These are phyloP conservation scores for Cheilosia scutellata DNA, from an alignment of 2,888 invertebrate genomes.

Conservation along the genomic window DNA sequence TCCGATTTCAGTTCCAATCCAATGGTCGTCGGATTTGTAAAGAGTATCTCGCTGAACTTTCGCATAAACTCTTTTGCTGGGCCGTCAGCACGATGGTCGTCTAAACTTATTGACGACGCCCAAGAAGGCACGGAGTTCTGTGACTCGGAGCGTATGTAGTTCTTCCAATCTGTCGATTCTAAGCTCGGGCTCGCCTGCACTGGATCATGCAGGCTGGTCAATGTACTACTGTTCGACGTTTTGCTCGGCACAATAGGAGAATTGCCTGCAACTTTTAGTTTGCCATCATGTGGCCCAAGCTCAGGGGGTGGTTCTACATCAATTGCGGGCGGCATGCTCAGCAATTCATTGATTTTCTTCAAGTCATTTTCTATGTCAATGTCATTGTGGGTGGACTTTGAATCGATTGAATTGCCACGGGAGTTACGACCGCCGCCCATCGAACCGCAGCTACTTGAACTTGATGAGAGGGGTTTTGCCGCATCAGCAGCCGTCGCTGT, in stretches of 20 bases:
- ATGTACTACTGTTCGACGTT: constrained; percentile 85
- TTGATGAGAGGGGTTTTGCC: constrained; percentile 78
- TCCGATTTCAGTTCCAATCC: constrained; percentile 88
- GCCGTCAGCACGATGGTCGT: constrained; percentile 86
- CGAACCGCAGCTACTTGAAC: constrained; percentile 77
- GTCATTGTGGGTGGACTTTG: constrained; percentile 81
- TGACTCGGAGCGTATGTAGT: constrained; percentile 85
- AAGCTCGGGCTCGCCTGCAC: constrained; percentile 86
- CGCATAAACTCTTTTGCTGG: constrained; percentile 88
- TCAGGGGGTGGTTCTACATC: constrained; percentile 82
- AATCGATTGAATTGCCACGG: constrained; percentile 82
- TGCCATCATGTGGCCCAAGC: constrained; percentile 68
- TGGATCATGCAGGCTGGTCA: constrained; percentile 85
- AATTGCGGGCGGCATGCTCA: constrained; percentile 80
- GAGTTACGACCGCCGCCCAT: constrained; percentile 80
- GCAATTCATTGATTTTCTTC: constrained; percentile 79
- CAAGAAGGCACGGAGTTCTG: constrained; percentile 87
- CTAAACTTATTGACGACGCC: constrained; percentile 87
- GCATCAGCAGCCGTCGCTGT: constrained; percentile 68
- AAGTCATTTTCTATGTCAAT: constrained; percentile 82
- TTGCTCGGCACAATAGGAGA: constrained; percentile 79
- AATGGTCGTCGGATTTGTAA: constrained; percentile 86
- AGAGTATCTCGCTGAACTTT: constrained; percentile 87
- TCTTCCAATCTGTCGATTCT: constrained; percentile 85
- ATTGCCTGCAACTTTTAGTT: constrained; percentile 63